Conservation (phyloP, 1,140 invertebrate genomes). For the Sycobia sp. region DNA sequence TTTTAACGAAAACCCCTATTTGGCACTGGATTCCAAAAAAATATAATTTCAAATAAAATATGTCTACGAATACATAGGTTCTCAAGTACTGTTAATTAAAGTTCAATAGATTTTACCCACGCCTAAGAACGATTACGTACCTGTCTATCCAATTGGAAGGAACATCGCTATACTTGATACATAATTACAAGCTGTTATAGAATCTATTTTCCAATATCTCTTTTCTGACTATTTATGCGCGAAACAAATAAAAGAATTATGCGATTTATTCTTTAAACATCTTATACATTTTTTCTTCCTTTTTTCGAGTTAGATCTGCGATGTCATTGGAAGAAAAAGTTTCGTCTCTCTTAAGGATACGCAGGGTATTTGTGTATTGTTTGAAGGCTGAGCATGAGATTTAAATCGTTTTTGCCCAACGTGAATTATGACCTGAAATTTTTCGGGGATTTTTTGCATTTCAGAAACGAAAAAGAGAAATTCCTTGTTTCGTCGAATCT, state of each 20-base stretch:
- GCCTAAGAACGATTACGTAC: no score
- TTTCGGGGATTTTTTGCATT: conserved; percentile 9
- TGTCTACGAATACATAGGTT: no score
- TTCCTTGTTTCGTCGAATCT: conserved; percentile 1
- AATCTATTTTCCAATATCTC: no score
- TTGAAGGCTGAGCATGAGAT: conserved; percentile 17
- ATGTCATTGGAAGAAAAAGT: conserved; percentile 24
- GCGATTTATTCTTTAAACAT: conserved; percentile 24
- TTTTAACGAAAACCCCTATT: no score
- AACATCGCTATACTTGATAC: no score
- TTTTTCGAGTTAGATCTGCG: conserved; percentile 20
- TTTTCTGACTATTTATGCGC: no score
- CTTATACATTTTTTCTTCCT: conserved; percentile 9
- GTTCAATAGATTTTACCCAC: no score
- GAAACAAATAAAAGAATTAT: conserved; percentile 24
- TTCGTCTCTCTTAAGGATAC: conserved; percentile 25
- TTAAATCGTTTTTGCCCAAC: conserved; percentile 19
- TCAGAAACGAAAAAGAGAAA: conserved; percentile 1
- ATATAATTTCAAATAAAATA: no score
- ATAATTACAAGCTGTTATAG: no score
- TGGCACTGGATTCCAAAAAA: no score
- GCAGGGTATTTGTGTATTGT: conserved; percentile 25
- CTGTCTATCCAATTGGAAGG: no score
- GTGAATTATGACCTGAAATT: conserved; percentile 25
- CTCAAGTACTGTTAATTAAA: no score